Conservation (phyloP, 1,140 invertebrate genomes). For the Ladona fulva region DNA sequence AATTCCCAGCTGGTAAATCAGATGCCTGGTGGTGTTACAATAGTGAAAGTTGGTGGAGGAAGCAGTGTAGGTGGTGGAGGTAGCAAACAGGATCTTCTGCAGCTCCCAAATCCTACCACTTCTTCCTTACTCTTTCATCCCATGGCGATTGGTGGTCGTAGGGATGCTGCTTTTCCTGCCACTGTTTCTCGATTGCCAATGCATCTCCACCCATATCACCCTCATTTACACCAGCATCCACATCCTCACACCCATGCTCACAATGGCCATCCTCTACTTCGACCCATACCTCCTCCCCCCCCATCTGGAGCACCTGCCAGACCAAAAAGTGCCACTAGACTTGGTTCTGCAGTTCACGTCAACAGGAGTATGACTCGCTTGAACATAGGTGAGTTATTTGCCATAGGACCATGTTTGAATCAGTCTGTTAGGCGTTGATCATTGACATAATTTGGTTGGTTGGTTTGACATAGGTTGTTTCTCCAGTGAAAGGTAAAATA, state of each 20-base stretch:
- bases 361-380: constrained; percentile 59
- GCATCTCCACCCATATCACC: not conserved
- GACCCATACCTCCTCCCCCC: not conserved
- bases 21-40: constrained; percentile 60
- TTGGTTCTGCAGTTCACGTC: constrained; percentile 51
- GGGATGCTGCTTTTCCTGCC: not conserved
- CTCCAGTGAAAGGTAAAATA: no score
- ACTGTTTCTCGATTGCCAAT: constrained; percentile 11
- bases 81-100: not conserved
- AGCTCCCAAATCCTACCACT: constrained; percentile 12
- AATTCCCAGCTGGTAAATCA: constrained; percentile 44
- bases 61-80: not conserved
- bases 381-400: constrained; percentile 48
- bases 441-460: no score
- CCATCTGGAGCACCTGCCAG: not conserved
- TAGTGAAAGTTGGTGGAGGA: constrained; percentile 58
- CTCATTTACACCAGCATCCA: constrained; percentile 14
- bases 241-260: constrained; percentile 12
- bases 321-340: constrained; percentile 35
- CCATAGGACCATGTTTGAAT: no score
- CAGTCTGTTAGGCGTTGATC: no score
- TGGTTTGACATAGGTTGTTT: no score
- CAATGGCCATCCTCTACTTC: constrained; percentile 1
- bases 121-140: not conserved
- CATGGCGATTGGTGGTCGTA: not conserved